A percentile compares a stretch with the other conserved stretches of the same genome.
Conservation (phyloP, 2,888 invertebrate species). For the Callyntrura guangdongensis region DNA sequence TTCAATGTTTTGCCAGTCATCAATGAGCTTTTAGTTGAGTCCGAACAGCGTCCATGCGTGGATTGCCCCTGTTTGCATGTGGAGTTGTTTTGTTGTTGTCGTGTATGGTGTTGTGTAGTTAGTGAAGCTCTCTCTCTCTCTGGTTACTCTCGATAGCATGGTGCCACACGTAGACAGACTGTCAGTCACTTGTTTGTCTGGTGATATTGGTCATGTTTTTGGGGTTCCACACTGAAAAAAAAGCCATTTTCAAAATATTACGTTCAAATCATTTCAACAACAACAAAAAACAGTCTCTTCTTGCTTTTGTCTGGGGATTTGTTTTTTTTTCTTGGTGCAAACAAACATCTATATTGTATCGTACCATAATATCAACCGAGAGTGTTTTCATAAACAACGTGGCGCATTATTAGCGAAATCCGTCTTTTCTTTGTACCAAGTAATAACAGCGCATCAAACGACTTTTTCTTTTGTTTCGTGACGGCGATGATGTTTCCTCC, state of each 20-base stretch:
- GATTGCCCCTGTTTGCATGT: slow-evolving; percentile 57
- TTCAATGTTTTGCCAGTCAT: slow-evolving; percentile 73
- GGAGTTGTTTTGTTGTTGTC: slow-evolving; percentile 23
- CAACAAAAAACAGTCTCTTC: no score
- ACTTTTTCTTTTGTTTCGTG: no score
- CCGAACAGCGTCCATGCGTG: slow-evolving; percentile 67
- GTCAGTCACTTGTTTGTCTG: neutral
- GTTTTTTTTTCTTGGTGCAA: neutral
- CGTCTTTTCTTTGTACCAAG: no score
- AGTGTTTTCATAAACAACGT: neutral
- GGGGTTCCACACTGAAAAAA: neutral
- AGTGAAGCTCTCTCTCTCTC: neutral
- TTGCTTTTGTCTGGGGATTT: no score
- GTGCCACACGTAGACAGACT: neutral
- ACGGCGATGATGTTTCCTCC: no score
- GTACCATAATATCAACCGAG: neutral
- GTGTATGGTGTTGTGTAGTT: slow-evolving; percentile 15
- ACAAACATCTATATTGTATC: neutral
- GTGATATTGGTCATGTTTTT: no score
- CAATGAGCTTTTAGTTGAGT: slow-evolving; percentile 73
- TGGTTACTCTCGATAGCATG: slow-evolving; percentile 17
- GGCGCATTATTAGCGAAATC: no score
- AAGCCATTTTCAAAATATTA: neutral
- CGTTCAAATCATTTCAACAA: neutral
- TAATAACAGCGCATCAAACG: no score